Evolutionary conservation across 2,888 invertebrate genomes (phyloP).

Genomic region (Ormyrus nitidulus): DNA sequence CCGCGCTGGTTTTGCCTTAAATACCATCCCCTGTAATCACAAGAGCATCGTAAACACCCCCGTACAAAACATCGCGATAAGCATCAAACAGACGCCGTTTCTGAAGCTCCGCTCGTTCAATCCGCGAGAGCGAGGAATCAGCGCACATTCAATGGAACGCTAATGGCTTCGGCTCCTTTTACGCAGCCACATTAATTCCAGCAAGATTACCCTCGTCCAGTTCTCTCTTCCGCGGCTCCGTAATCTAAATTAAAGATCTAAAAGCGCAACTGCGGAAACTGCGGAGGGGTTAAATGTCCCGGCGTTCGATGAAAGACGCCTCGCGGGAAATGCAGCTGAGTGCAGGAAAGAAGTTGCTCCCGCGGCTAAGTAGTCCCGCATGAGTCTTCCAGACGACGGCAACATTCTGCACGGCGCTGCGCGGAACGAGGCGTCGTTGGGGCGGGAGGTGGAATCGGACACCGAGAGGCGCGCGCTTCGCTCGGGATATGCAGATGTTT

Average conservation of each 20-base stretch:
- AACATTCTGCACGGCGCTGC: constrained; percentile 10
- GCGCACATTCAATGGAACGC: constrained; percentile 24
- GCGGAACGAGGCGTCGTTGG: too few relatives aligned
- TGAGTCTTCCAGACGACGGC: constrained; percentile 1
- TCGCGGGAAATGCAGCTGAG: constrained; percentile 32
- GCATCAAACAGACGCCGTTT: constrained; percentile 26
- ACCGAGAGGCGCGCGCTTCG: too few relatives aligned
- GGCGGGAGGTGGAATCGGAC: too few relatives aligned
- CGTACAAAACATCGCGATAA: constrained; percentile 18
- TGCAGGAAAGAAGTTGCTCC: constrained; percentile 21
- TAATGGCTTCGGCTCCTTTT: constrained; percentile 40
- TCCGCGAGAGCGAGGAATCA: background rate
- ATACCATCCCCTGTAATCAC: background rate
- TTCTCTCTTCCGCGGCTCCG: background rate
- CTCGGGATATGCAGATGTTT: background rate
- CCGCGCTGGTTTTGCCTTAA: too few relatives aligned
- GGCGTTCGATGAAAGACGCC: constrained; percentile 33
- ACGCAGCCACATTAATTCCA: constrained; percentile 25
- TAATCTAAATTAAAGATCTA: constrained; percentile 51
- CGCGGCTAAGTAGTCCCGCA: constrained; percentile 23
- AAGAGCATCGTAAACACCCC: constrained; percentile 11
- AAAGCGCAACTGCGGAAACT: background rate
- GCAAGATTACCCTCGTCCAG: background rate
- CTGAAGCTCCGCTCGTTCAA: background rate
- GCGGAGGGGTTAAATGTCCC: background rate